Conservation (phyloP, 2,797 vertebrate species). For the Odontamblyopus rebecca region DNA sequence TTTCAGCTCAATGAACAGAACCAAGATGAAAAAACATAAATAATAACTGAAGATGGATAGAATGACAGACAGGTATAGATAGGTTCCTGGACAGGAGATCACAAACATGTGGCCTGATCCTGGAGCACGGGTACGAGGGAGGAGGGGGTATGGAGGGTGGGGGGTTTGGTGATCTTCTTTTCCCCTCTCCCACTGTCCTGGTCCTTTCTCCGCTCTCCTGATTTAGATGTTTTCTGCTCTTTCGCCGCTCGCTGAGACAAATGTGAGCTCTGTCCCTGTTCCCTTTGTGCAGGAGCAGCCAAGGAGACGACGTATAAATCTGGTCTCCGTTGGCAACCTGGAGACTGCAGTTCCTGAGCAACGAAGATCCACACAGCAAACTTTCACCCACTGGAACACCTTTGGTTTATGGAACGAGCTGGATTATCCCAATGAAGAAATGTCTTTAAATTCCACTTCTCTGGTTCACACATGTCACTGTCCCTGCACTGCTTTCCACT, state of each 20-base stretch:
- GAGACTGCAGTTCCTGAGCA: neutral
- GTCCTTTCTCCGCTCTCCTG: slow-evolving; percentile 54
- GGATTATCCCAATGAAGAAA: no score
- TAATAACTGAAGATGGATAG: no score
- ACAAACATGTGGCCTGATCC: neutral
- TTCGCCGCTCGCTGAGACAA: slow-evolving; percentile 59
- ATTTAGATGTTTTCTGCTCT: slow-evolving; percentile 71
- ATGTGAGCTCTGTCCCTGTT: slow-evolving; percentile 70
- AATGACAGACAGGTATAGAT: no score
- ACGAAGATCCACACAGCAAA: neutral
- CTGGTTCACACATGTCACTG: no score
- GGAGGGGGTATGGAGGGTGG: neutral
- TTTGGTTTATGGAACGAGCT: no score
- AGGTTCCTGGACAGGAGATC: neutral
- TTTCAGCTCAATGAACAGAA: no score
- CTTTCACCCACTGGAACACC: neutral
- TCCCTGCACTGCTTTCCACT: no score
- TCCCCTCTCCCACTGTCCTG: slow-evolving; percentile 45
- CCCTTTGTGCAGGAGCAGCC: slow-evolving; percentile 55
- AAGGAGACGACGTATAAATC: slow-evolving; percentile 73
- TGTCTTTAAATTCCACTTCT: no score
- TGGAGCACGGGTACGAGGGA: no score
- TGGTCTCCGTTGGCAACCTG: slow-evolving; percentile 66
- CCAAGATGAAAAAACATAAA: no score
- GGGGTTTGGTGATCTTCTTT: slow-evolving; percentile 36